phyloP scores from a whole-genome alignment of 2,113 vertebrate genomes.

The Potamarius usumacintae region DNA sequence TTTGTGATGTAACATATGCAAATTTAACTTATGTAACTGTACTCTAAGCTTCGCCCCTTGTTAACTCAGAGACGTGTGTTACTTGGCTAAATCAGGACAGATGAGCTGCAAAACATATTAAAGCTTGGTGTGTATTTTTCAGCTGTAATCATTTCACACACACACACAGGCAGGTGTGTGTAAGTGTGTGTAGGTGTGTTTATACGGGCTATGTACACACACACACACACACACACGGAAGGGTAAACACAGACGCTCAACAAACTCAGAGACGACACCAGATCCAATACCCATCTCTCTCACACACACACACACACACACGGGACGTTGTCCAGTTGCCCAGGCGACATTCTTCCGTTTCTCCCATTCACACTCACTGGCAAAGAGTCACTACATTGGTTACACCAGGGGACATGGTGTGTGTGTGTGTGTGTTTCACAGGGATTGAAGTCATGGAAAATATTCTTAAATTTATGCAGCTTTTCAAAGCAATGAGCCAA shows the following conservation, averaged over 20 bases:
- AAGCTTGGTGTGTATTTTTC: not conserved
- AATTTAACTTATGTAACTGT: not conserved
- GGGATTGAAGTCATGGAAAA: conserved; percentile 67
- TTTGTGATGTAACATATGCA: not conserved
- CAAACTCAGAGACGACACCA: not conserved
- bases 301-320: conserved; percentile 18
- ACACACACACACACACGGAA: conserved; percentile 19
- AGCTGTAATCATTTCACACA: not conserved
- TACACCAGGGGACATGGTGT: conserved; percentile 39
- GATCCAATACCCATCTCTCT: not conserved
- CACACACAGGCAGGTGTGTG: not conserved
- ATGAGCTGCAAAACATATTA: not conserved
- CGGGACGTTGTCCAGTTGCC: conserved; percentile 45
- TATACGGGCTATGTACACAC: conserved; percentile 30
- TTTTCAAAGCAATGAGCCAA: conserved; percentile 58
- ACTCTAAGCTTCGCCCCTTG: not conserved
- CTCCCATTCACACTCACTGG: conserved; percentile 28
- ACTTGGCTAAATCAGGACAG: not conserved
- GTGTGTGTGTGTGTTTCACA: conserved; percentile 43
- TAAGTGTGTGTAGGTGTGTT: conserved; percentile 28
- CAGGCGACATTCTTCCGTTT: conserved; percentile 35
- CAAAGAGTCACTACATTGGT: conserved; percentile 41
- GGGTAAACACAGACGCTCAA: conserved; percentile 27
- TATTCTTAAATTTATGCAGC: conserved; percentile 62
- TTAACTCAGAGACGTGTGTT: not conserved